Base-by-base conservation (phyloP, 2,113 vertebrate genomes). In the Engraulis encrasicolus region DNA sequence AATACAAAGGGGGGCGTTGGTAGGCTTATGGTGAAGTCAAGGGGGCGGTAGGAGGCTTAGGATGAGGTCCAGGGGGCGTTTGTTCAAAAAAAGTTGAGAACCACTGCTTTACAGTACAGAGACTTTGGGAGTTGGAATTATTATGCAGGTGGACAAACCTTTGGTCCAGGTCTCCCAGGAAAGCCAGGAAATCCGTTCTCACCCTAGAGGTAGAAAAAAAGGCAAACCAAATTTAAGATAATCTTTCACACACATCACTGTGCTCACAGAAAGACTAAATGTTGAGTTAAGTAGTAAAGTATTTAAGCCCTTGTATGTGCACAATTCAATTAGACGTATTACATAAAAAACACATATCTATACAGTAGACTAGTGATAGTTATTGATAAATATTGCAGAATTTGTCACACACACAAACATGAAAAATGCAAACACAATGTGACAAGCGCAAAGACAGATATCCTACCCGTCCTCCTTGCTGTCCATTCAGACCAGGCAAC, bases 391-490 rank as follows among this genome's bases (percentile, higher is more conserved):
- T 14, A 14, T 17, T 52, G 19, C 15, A 12, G 2, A 52, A 18
- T 9, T 14, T 3, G 19, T 9, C 52, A 11, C 52, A 11, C 19
- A 11, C 52, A 1, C 52, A 45, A 3, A 45, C 40, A 45, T 9
- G 9, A 58, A 0, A 58, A 1, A 58, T 1, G 23, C 19, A 58
- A 3, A 83, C 6, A 66, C 9, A n/a, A 27, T 18, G 19, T 6
- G 78, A 61, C 2, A 23, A 17, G 23, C 27, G 78, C 50, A n/a
- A 71, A 50, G 5, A 49, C 27, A 84, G 17, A 79, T 91, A 90
- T 89, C 96, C 93, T 93, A 92, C 95, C 1, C 2, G 54, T 89
- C 98, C 98, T 89, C 98, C 98, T 45, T 88, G 93, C 50, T 87
- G 82, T 31, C 97, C 98, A 61, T 90, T 86, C 6, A 58, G 31